phyloP scores from a whole-genome alignment of 2,113 vertebrate species.

The Salvelinus fontinalis region DNA sequence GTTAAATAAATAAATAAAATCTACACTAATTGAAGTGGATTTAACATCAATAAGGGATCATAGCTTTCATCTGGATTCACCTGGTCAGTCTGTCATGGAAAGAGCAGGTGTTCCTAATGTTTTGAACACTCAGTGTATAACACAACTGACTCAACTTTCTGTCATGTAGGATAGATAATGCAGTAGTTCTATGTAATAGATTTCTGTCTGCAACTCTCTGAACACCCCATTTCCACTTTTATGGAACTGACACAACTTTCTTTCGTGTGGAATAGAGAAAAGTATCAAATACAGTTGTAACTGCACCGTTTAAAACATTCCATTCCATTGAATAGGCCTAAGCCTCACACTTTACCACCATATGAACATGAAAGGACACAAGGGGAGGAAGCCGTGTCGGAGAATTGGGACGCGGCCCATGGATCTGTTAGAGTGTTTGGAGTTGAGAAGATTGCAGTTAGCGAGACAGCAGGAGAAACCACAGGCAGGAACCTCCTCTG shows the following conservation, averaged over 20 bases:
- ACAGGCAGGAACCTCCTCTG: conserved; percentile 57
- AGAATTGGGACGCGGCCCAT: conserved; percentile 27
- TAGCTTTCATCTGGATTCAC: no score
- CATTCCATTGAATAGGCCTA: neutral
- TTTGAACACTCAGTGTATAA: neutral
- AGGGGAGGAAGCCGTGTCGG: conserved; percentile 43
- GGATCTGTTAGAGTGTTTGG: conserved; percentile 48
- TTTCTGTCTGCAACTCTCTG: no score
- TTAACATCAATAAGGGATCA: no score
- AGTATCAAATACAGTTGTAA: neutral
- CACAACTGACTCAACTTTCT: neutral
- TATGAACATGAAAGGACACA: conserved; percentile 47
- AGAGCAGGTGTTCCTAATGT: no score
- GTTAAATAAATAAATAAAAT: no score
- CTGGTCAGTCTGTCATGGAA: no score
- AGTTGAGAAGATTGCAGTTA: conserved; percentile 40
- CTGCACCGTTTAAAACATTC: neutral
- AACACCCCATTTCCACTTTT: no score
- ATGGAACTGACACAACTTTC: neutral
- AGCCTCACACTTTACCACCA: neutral
- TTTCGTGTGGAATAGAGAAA: neutral
- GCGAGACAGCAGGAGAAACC: conserved; percentile 49
- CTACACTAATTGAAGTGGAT: no score
- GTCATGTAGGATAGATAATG: no score
- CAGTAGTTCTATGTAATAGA: no score